These are phyloP conservation scores for Cyanoliseus patagonus DNA, from an alignment of 2,113 vertebrate species.

Conservation along the genomic window DNA sequence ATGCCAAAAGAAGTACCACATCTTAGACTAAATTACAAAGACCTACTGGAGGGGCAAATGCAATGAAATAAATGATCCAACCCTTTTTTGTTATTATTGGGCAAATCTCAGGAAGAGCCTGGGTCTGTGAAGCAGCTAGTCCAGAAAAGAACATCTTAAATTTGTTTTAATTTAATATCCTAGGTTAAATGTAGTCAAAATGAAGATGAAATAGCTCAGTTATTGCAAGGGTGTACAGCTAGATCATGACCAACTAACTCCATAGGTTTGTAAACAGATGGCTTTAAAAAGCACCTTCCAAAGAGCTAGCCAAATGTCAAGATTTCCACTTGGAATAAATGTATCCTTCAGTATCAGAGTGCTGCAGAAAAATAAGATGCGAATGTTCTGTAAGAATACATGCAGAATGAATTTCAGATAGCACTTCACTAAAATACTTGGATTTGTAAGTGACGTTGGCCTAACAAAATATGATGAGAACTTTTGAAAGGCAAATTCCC, in stretches of 20 bases:
- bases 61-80: not conserved
- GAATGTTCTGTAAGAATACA: not conserved
- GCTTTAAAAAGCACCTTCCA: not conserved
- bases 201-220: not conserved
- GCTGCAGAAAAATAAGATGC: not conserved
- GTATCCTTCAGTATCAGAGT: not conserved
- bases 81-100: not conserved
- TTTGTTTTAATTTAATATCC: not conserved
- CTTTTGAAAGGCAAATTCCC: not conserved
- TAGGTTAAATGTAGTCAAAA: not conserved
- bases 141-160: not conserved
- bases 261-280: not conserved
- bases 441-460: not conserved
- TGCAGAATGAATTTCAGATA: not conserved
- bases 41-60: not conserved
- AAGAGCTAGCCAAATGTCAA: not conserved
- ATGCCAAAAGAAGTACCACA: not conserved
- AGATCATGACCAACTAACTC: not conserved
- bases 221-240: not conserved
- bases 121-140: not conserved
- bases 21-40: not conserved
- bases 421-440: not conserved
- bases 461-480: not conserved
- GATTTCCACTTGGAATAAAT: not conserved
- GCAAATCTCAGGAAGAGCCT: not conserved